Base-by-base conservation (phyloP, 1,140 invertebrate genomes). In the Acromyrmex echinatior region DNA sequence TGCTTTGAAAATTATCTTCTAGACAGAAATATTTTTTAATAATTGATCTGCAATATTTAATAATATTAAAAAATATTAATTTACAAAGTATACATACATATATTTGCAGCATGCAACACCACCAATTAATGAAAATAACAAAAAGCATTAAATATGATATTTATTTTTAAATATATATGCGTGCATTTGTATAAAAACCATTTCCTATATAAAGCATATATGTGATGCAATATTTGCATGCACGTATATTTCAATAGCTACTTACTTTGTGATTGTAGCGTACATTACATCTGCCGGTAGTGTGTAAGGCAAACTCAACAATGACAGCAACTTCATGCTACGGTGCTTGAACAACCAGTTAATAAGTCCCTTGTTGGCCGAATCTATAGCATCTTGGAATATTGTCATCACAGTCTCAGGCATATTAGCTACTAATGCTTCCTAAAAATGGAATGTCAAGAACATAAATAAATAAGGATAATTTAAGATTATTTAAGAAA, bases 341-440 rank as follows among this genome's bases (percentile, higher is more conserved):
- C 96, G 96, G 91, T 98, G 97, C 91, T 97, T 97, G 93, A 98
- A 98, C 31, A 99, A 94, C 98, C 98, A 99, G 95, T 98, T 99
- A 49, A 98, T 96, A 45, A 99, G 93, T 18, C 98, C 98, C 93
- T 97, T 98, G 93, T 99, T 99, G 0, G 98, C 98, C 1, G 98
- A 97, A 91, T 98, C 98, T 88, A 98, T 98, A 0, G 98, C 98
- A 92, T 98, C 98, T 96, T 99, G 98, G 93, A 99, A 98, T 92
- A 98, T 97, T 88, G 97, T 97, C 94, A 98, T 96, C 35, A 98
- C 97, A 1, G 97, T 98, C 91, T 98, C 98, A 0, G 98, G 98
- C 87, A 99, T 96, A 94, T 98, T 97, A 84, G 98, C 98, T n/a
- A 98, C 97, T 81, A 98, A 95, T 62, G 98, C 98, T 95, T 98